Evolutionary conservation across 2,113 vertebrate genomes (phyloP).

Genomic region (Morphnarchus princeps): DNA sequence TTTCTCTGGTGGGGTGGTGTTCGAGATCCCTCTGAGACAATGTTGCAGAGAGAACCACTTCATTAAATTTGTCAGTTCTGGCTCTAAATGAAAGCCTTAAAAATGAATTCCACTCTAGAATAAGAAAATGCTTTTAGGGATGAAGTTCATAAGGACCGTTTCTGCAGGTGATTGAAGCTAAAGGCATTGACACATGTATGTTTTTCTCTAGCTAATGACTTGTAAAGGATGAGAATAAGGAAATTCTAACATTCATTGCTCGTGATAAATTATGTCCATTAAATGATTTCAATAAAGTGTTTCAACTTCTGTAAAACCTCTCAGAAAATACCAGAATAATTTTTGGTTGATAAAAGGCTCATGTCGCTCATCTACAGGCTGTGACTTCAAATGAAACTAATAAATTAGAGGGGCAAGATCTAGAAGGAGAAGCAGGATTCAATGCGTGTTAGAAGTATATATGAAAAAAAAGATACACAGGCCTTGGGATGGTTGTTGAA

Average conservation of each 20-base stretch:
- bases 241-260: not conserved
- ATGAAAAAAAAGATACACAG: not conserved
- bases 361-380: not conserved
- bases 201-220: not conserved
- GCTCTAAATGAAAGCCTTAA: not conserved
- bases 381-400: not conserved
- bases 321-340: not conserved
- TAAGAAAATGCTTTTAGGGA: not conserved
- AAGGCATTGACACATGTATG: not conserved
- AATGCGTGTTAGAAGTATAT: not conserved
- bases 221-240: not conserved
- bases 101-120: not conserved
- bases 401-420: not conserved
- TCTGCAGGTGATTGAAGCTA: not conserved
- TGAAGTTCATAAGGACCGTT: not conserved
- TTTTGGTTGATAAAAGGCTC: not conserved
- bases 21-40: not conserved
- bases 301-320: not conserved
- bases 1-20: not conserved
- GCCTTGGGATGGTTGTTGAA: not conserved
- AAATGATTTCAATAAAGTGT: not conserved
- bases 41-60: not conserved
- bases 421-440: not conserved
- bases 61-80: conserved; percentile 1
- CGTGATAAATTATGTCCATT: not conserved